Percentiles rank a stretch among this genome's conserved stretches.
phyloP scores from a whole-genome alignment of 2,113 vertebrate genomes.

The Atlantisia rogersi region DNA sequence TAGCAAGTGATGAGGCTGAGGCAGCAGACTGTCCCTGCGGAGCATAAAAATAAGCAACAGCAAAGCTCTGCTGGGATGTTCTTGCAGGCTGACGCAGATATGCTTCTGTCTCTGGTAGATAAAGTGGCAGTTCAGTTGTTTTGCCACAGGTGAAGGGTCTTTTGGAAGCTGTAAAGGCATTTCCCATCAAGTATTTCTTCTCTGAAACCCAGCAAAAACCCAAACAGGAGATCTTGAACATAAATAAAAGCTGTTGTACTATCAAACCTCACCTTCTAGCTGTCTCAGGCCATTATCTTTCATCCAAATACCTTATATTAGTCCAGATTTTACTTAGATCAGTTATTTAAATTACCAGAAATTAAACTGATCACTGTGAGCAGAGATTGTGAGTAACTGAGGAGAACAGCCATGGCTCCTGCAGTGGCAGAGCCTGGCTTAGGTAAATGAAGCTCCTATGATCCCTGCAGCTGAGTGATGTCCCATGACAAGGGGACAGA shows the following conservation, averaged over 20 bases:
- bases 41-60: conserved; percentile 65
- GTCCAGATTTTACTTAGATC: background rate
- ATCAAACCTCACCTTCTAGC: background rate
- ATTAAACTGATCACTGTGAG: background rate
- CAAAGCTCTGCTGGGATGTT: conserved; percentile 31
- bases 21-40: conserved; percentile 21
- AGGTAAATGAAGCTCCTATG: background rate
- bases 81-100: conserved; percentile 5
- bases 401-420: background rate
- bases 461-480: background rate
- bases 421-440: background rate
- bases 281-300: background rate
- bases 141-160: conserved; percentile 6
- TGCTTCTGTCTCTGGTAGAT: background rate
- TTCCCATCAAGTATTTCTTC: background rate
- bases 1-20: conserved; percentile 65
- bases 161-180: background rate
- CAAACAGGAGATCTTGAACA: background rate
- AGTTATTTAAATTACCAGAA: background rate
- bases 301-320: background rate
- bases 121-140: conserved; percentile 1
- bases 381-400: background rate
- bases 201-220: background rate
- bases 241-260: background rate
- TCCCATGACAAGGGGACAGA: background rate